phyloP scores from a whole-genome alignment of 1,140 invertebrate species.

The Drosophila ogumai region DNA sequence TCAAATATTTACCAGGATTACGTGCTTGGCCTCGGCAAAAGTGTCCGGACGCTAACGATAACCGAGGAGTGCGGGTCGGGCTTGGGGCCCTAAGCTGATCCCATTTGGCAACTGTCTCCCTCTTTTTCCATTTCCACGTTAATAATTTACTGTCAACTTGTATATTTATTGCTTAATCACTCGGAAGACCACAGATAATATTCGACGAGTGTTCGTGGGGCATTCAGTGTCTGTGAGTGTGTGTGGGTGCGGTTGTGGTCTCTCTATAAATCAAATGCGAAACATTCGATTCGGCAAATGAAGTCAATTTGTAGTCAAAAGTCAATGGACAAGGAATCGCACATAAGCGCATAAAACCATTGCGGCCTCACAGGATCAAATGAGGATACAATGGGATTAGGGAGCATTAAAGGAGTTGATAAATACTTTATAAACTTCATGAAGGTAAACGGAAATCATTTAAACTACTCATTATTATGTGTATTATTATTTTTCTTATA shows the following conservation, averaged over 20 bases:
- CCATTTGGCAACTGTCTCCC: conserved; percentile 30
- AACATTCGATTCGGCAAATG: conserved; percentile 41
- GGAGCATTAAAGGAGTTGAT: background rate
- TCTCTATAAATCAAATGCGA: conserved; percentile 66
- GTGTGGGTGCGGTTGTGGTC: conserved; percentile 9
- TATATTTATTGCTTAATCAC: conserved; percentile 81
- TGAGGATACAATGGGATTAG: conserved; percentile 19
- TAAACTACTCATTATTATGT: background rate
- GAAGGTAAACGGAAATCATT: background rate
- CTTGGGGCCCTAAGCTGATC: conserved; percentile 32
- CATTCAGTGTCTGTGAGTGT: conserved; percentile 4
- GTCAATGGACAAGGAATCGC: conserved; percentile 26
- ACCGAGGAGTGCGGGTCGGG: background rate
- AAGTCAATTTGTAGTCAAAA: conserved; percentile 54
- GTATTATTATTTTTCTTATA: background rate
- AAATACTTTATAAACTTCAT: too few relatives aligned
- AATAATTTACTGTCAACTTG: conserved; percentile 79
- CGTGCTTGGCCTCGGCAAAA: conserved; percentile 59
- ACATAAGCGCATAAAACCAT: background rate
- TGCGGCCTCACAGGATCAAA: background rate
- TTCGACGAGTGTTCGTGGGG: conserved; percentile 37
- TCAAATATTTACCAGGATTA: conserved; percentile 73
- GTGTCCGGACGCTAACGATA: conserved; percentile 17
- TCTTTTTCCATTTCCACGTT: conserved; percentile 38
- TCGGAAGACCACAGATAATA: conserved; percentile 76